Base-by-base conservation (phyloP, 2,113 vertebrate species). In the Cochlearius cochlearius region DNA sequence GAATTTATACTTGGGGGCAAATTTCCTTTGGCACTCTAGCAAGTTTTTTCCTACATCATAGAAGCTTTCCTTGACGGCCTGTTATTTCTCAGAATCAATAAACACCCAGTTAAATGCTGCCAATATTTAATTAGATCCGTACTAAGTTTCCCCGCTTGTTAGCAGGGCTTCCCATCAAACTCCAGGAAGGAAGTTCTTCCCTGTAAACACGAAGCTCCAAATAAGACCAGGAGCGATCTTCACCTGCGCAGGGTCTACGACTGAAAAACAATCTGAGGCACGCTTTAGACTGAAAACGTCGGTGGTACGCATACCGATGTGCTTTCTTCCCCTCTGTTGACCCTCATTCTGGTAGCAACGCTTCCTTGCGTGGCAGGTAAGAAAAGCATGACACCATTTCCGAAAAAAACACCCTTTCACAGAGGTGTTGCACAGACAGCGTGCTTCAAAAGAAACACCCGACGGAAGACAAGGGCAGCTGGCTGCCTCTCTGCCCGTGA, bases 141-240 rank as follows among this genome's bases (percentile, higher is more conserved):
- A 55, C 41, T 25, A 29, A 49, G 66, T 67, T 80, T 68, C 80
- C 52, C 49, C 34, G 60, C 76, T 56, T 39, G 25, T 43, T 75
- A 83, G 45, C 76, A 71, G 29, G 22, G 43, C 80, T 89, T 89
- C 58, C 82, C 87, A 78, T 58, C 74, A 64, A 56, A 49, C 38
- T 77, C 85, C 72, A 92, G 90, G 83, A 92, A 96, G 90, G 84
- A 95, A 94, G 62, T 19, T 64, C 77, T 56, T 86, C 53, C 49
- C 58, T 81, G 84, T 79, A 88, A 91, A 88, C 63, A 66, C 7
- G 0, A 76, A 82, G 59, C 34, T 90, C 36, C 78, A 55, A 87
- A 66, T 0, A 86, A 86, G 58, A 89, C 39, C 23, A 15, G 43
- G 29, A 39, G 34, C 1, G 1, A 20, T 25, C 55, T 86, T 56